These are phyloP conservation scores for Oreochromis grahami DNA, from an alignment of 2,797 vertebrate genomes.

Conservation along the genomic window DNA sequence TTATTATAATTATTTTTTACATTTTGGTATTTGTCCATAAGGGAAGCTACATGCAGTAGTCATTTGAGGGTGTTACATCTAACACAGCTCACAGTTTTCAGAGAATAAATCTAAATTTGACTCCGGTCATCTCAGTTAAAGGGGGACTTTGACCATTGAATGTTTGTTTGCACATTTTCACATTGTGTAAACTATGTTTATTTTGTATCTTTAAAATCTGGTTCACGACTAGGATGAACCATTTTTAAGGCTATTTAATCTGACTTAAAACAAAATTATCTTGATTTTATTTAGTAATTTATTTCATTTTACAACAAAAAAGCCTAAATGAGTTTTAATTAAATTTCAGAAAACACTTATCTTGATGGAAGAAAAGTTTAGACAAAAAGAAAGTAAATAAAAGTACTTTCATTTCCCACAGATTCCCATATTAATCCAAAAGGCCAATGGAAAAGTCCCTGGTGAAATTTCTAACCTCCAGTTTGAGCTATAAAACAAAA, in stretches of 20 bases:
- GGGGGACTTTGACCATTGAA: background rate
- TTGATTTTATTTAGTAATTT: background rate
- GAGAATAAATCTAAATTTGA: background rate
- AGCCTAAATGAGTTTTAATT: background rate
- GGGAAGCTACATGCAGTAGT: background rate
- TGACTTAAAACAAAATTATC: background rate
- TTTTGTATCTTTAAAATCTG: background rate
- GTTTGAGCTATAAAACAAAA: background rate
- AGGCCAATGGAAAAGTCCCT: background rate
- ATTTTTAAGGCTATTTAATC: background rate
- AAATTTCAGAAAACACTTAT: background rate
- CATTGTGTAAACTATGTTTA: background rate
- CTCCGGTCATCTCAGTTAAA: accelerated
- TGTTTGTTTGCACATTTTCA: background rate
- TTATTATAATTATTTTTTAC: background rate
- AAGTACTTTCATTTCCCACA: accelerated
- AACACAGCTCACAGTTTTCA: background rate
- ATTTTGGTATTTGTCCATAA: background rate
- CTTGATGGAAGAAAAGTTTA: accelerated
- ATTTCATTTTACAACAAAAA: accelerated
- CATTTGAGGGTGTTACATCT: accelerated
- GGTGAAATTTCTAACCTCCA: background rate
- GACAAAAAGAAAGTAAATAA: background rate
- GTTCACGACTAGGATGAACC: accelerated
- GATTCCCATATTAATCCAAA: background rate